phyloP scores from a whole-genome alignment of 2,888 invertebrate genomes.

The Punctoribates punctum region DNA sequence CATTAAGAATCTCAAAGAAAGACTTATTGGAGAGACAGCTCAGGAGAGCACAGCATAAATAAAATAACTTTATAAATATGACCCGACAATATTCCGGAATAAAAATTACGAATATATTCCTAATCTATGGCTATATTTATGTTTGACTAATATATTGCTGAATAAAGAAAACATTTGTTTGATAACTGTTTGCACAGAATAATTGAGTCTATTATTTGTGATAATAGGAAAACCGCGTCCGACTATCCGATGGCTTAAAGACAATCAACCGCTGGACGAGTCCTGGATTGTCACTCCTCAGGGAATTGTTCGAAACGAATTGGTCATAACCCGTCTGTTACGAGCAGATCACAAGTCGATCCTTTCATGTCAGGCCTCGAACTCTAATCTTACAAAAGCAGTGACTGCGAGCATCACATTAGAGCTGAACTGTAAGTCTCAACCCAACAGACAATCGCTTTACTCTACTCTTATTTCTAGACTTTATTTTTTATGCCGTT shows the following conservation, averaged over 20 bases:
- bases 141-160: no score
- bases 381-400: conserved; percentile 46
- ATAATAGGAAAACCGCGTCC: conserved; percentile 47
- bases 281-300: conserved; percentile 45
- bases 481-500: conserved; percentile 5
- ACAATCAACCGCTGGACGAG: conserved; percentile 46
- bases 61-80: no score
- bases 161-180: no score
- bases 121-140: no score
- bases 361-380: conserved; percentile 71
- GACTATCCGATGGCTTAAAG: conserved; percentile 47
- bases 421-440: conserved; percentile 74
- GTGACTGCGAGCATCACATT: conserved; percentile 46
- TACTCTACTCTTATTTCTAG: neutral
- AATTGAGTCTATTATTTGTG: neutral
- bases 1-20: no score
- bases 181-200: neutral
- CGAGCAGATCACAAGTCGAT: conserved; percentile 77
- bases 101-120: no score
- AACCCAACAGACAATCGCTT: neutral
- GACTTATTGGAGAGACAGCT: no score
- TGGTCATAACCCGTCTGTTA: conserved; percentile 70
- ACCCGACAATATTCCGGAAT: no score
- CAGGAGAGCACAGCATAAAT: no score
- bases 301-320: conserved; percentile 65